These are phyloP conservation scores for Pteruthius melanotis DNA, from an alignment of 2,113 vertebrate species.

Conservation along the genomic window DNA sequence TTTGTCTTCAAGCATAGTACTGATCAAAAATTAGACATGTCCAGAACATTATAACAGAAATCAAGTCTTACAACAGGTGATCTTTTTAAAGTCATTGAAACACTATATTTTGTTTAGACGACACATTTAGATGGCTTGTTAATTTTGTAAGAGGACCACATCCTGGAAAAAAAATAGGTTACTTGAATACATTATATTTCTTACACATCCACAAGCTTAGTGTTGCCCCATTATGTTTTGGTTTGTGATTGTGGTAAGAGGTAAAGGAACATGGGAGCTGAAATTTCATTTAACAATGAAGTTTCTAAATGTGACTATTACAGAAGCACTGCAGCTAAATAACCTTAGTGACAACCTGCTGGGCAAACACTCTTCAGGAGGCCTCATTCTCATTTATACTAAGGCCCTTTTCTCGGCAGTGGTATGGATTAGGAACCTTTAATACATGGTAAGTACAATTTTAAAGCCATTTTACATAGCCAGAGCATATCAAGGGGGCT, in stretches of 20 bases:
- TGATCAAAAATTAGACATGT: not conserved
- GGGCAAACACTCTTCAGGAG: not conserved
- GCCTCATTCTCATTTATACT: not conserved
- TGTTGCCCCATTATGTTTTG: not conserved
- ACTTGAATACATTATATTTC: not conserved
- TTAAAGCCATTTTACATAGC: not conserved
- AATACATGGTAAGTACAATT: not conserved
- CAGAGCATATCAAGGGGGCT: not conserved
- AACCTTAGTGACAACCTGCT: not conserved
- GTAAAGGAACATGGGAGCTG: not conserved
- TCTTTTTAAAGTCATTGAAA: not conserved
- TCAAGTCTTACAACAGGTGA: rapidly evolving
- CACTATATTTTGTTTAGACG: not conserved
- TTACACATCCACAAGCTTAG: not conserved
- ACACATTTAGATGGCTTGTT: not conserved
- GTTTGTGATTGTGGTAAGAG: not conserved
- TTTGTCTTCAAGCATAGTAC: not conserved
- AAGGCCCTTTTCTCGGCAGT: not conserved
- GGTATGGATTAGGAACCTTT: not conserved
- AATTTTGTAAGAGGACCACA: not conserved
- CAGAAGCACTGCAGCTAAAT: not conserved
- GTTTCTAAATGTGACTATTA: not conserved
- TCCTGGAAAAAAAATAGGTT: not conserved
- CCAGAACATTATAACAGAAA: not conserved
- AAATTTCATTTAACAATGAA: not conserved